These are phyloP conservation scores for Papilio polyxenes DNA, from an alignment of 1,140 invertebrate genomes.

Conservation along the genomic window DNA sequence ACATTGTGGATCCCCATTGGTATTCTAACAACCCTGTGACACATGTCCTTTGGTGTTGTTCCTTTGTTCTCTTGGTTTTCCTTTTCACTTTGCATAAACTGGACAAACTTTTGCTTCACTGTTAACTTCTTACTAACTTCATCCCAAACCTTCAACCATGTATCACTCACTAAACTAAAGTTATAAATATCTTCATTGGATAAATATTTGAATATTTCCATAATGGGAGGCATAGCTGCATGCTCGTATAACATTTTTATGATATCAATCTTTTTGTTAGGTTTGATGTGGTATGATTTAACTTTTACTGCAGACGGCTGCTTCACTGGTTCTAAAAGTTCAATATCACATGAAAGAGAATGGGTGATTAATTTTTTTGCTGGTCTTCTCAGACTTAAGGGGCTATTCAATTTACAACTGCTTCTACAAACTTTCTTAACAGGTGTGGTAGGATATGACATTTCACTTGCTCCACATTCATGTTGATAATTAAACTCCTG, in stretches of 20 bases:
- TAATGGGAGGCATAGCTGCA: slow-evolving; percentile 58
- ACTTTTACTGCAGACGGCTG: slow-evolving; percentile 41
- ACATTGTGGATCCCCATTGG: slow-evolving; percentile 72
- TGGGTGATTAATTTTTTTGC: slow-evolving; percentile 64
- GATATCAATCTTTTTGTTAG: slow-evolving; percentile 73
- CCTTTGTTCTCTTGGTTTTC: slow-evolving; percentile 70
- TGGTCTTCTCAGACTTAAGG: slow-evolving; percentile 57
- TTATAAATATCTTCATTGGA: slow-evolving; percentile 70
- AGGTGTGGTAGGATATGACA: slow-evolving; percentile 69
- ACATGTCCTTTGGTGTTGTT: slow-evolving; percentile 47
- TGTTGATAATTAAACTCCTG: slow-evolving; percentile 28
- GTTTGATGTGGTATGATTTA: slow-evolving; percentile 52
- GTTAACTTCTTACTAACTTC: slow-evolving; percentile 52
- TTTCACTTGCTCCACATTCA: slow-evolving; percentile 34
- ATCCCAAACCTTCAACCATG: slow-evolving; percentile 68
- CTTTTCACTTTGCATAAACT: slow-evolving; percentile 58
- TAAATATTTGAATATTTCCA: slow-evolving; percentile 69
- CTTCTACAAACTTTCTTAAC: slow-evolving; percentile 65
- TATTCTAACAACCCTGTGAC: slow-evolving; percentile 47
- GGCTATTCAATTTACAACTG: slow-evolving; percentile 61
- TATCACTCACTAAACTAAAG: slow-evolving; percentile 67
- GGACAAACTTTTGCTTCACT: slow-evolving; percentile 55
- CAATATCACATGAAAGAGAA: slow-evolving; percentile 65
- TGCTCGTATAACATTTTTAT: slow-evolving; percentile 66
- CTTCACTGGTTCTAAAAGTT: slow-evolving; percentile 53